Evolutionary conservation across 1,140 invertebrate species (phyloP).

Genomic region (Wasmannia auropunctata): DNA sequence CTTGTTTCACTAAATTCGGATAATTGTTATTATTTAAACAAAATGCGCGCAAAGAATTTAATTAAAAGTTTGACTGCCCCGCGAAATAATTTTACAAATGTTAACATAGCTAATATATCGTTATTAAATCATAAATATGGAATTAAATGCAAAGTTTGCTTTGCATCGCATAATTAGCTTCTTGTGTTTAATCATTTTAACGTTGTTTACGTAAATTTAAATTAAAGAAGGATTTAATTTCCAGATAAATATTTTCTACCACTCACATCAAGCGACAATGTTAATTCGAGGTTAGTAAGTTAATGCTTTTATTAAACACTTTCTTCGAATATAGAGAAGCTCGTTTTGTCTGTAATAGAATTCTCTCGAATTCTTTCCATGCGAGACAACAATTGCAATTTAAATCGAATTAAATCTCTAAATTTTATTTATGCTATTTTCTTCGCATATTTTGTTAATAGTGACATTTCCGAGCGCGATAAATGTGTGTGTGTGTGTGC

Average conservation of each 20-base stretch:
- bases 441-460: background rate
- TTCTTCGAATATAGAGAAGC: background rate
- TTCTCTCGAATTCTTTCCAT: background rate
- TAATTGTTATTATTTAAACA: constrained; percentile 28
- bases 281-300: background rate
- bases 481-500: background rate
- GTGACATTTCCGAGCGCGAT: background rate
- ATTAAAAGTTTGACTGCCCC: constrained; percentile 4
- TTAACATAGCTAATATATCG: background rate
- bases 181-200: background rate
- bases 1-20: background rate
- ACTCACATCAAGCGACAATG: background rate
- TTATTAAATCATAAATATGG: constrained; percentile 12
- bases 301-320: background rate
- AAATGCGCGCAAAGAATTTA: background rate
- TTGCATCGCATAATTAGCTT: background rate
- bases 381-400: background rate
- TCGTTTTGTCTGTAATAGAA: background rate
- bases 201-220: background rate
- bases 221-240: background rate
- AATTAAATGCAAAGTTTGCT: background rate
- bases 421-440: background rate
- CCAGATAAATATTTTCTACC: constrained; percentile 2
- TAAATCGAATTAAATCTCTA: background rate
- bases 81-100: constrained; percentile 7